Base-by-base conservation (phyloP, 2,113 vertebrate genomes). In the Otolemur garnettii region DNA sequence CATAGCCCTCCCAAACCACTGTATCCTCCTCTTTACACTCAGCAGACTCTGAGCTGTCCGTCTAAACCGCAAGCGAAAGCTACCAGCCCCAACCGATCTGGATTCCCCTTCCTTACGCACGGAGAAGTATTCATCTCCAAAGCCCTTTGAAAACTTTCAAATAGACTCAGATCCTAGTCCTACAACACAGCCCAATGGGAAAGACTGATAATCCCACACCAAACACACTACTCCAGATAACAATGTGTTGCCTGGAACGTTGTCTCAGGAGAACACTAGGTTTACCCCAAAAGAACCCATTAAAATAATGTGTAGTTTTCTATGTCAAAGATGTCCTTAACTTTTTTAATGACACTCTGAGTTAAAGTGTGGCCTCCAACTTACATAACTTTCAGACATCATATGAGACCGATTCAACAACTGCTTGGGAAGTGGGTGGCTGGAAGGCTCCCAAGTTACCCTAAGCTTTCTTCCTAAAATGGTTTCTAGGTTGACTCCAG, bases 331-430 rank as follows among this genome's bases (percentile, higher is more conserved):
- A 91, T 87, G 35, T 38, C n/a, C 60, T 72, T 81, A 85, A 82
- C 38, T 42, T 5, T 82, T 14, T n/a, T 72, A 38, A 64, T 81
- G 82, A 68, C 22, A 53, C 35, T 92, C 42, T 77, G 60, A 84
- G 87, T 87, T 83, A 91, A 95, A 84, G 71, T 14, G 55, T 84
- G 78, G 81, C 18, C 68, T 95, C 33, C 55, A 77, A 74, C 93
- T 92, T 92, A 60, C 22, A 78, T 93, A 92, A 90, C 19, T 90
- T 95, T 71, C 69, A 96, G 87, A 96, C 87, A 74, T 95, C 71
- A 78, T 60, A 87, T 69, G 45, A 68, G 55, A 35, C 30, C 60
- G 78, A 33, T 72, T 90, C 53, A 88, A 72, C 64, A 80, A 75
- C 53, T 42, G 24, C 90, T 60, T 84, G 79, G 64, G 78, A 87